phyloP scores from a whole-genome alignment of 2,113 vertebrate genomes.

The Notarius quadriscutis region DNA sequence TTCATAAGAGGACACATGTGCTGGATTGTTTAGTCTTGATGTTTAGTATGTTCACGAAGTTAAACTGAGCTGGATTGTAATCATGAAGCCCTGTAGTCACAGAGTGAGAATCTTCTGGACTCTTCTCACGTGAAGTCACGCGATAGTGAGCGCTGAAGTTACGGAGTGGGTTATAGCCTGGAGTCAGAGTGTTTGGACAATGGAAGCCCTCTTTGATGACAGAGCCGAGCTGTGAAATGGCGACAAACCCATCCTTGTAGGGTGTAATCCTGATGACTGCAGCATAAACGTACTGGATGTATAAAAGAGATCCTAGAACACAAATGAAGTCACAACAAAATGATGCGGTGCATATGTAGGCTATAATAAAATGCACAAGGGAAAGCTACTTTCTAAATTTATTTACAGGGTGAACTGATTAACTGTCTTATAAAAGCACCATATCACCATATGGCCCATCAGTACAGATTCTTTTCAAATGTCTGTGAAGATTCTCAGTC shows the following conservation, averaged over 20 bases:
- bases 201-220: slow-evolving; percentile 71
- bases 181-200: slow-evolving; percentile 58
- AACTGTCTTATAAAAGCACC: not conserved
- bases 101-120: not conserved
- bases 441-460: not conserved
- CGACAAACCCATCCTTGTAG: slow-evolving; percentile 71
- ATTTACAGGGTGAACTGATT: not conserved
- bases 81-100: slow-evolving; percentile 20
- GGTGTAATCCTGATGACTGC: slow-evolving; percentile 68
- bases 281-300: slow-evolving; percentile 71
- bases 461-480: not conserved
- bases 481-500: no score
- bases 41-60: slow-evolving; percentile 53
- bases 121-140: slow-evolving; percentile 66
- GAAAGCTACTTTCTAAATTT: not conserved
- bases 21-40: slow-evolving; percentile 60
- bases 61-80: slow-evolving; percentile 65
- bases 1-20: slow-evolving; percentile 65
- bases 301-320: slow-evolving; percentile 72
- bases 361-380: not conserved
- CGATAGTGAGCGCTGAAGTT: slow-evolving; percentile 65
- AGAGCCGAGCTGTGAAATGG: slow-evolving; percentile 64
- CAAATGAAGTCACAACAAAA: not conserved
- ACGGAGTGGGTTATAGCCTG: slow-evolving; percentile 67
- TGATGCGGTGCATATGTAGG: not conserved